phyloP scores from a whole-genome alignment of 2,797 vertebrate species.

The Onychomys arenicola region DNA sequence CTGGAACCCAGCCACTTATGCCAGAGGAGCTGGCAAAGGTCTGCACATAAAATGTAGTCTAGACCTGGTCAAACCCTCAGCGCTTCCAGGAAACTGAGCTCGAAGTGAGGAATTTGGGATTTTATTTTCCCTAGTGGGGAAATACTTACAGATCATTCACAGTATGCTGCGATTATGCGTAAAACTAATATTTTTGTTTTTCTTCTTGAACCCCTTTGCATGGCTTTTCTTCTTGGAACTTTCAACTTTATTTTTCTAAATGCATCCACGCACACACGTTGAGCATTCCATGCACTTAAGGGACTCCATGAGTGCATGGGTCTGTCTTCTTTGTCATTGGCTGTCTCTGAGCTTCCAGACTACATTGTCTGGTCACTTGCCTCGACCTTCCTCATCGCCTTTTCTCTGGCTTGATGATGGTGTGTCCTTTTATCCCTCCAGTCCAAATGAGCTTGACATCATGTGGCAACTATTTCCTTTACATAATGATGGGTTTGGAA shows the following conservation, averaged over 20 bases:
- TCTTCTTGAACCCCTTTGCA: conserved; percentile 52
- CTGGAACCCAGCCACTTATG: conserved; percentile 36
- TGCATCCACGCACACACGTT: background rate
- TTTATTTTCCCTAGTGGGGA: conserved; percentile 79
- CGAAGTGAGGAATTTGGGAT: conserved; percentile 66
- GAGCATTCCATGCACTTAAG: no score
- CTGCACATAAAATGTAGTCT: conserved; percentile 65
- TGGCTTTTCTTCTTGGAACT: background rate
- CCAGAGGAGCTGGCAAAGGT: conserved; percentile 66
- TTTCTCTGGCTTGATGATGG: conserved; percentile 57
- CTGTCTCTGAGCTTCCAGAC: background rate
- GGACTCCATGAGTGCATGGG: fast-evolving
- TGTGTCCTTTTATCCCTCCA: conserved; percentile 57
- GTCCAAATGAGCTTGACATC: conserved; percentile 70
- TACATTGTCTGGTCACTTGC: background rate
- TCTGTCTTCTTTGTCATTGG: background rate
- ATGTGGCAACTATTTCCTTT: conserved; percentile 76
- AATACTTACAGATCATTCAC: conserved; percentile 78
- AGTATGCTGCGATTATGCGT: conserved; percentile 59
- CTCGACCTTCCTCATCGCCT: conserved; percentile 42
- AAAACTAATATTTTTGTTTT: conserved; percentile 78
- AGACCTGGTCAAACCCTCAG: conserved; percentile 72
- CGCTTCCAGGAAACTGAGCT: conserved; percentile 78
- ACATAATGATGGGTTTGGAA: conserved; percentile 78
- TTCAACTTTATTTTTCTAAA: conserved; percentile 8